Conservation (phyloP, 2,888 invertebrate genomes). For the Cordilura impudica region DNA sequence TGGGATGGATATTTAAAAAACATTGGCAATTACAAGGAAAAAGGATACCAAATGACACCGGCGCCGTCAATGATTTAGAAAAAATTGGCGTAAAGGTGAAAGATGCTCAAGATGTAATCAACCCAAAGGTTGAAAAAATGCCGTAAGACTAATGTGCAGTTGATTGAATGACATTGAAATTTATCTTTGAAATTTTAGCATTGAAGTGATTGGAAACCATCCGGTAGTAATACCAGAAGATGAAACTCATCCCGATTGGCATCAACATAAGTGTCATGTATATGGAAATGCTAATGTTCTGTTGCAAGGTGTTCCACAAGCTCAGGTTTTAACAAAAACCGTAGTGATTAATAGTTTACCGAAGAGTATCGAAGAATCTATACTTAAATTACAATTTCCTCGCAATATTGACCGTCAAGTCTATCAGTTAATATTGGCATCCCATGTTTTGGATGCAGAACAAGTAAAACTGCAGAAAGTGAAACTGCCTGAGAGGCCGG, state of each 20-base stretch:
- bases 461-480: conserved; percentile 87
- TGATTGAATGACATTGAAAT: neutral
- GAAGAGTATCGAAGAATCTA: conserved; percentile 80
- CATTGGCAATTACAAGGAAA: conserved; percentile 86
- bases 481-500: conserved; percentile 84
- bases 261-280: conserved; percentile 81
- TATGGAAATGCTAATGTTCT: conserved; percentile 83
- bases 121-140: conserved; percentile 74
- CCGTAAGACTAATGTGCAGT: conserved; percentile 48
- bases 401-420: conserved; percentile 81
- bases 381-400: conserved; percentile 79
- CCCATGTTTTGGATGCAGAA: conserved; percentile 87
- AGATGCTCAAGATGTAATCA: conserved; percentile 82
- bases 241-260: conserved; percentile 83
- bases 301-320: conserved; percentile 86
- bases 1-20: conserved; percentile 85
- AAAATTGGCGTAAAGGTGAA: conserved; percentile 81
- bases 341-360: conserved; percentile 83
- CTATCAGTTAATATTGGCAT: conserved; percentile 82
- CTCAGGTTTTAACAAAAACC: conserved; percentile 89
- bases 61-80: conserved; percentile 80
- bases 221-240: conserved; percentile 77
- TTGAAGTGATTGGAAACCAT: conserved; percentile 59
- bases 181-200: conserved; percentile 22
- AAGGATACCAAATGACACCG: conserved; percentile 80